Conservation (phyloP, 2,113 vertebrate species). For the Caloenas nicobarica region DNA sequence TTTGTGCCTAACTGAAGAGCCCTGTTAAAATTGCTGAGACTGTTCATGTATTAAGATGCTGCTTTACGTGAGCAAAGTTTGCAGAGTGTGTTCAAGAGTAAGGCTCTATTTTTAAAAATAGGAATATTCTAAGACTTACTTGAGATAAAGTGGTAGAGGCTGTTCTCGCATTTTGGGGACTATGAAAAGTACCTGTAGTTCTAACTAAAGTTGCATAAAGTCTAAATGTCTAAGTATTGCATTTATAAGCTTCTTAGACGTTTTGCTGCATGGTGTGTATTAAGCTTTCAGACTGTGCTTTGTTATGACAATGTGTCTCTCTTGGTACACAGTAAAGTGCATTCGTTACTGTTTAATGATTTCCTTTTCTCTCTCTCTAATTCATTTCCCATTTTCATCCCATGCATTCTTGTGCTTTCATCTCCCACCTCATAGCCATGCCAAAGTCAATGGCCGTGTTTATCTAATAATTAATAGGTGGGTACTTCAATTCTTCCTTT, state of each 20-base stretch:
- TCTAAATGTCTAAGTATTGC: background rate
- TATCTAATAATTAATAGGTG: conserved; percentile 99
- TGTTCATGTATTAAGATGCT: background rate
- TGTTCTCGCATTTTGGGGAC: background rate
- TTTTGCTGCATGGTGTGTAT: background rate
- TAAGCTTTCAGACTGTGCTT: background rate
- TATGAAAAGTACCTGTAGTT: background rate
- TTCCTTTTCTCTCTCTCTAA: conserved; percentile 74
- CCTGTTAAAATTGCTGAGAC: background rate
- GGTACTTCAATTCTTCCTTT: conserved; percentile 85
- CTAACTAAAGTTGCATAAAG: background rate
- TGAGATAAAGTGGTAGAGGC: background rate
- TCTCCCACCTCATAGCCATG: conserved; percentile 85
- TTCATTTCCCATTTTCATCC: conserved; percentile 67
- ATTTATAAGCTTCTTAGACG: background rate
- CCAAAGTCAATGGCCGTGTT: conserved; percentile 98
- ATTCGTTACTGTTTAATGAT: conserved; percentile 55
- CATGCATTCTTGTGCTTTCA: conserved; percentile 61
- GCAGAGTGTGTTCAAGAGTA: background rate
- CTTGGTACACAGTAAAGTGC: background rate
- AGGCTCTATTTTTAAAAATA: background rate
- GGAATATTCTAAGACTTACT: background rate
- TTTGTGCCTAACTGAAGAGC: background rate
- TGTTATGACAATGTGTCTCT: background rate
- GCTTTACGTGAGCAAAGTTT: background rate